A percentile compares a stretch with the other conserved stretches of the same genome.
Evolutionary conservation across 2,113 vertebrate genomes (phyloP).

Genomic region (Acrocephalus arundinaceus): DNA sequence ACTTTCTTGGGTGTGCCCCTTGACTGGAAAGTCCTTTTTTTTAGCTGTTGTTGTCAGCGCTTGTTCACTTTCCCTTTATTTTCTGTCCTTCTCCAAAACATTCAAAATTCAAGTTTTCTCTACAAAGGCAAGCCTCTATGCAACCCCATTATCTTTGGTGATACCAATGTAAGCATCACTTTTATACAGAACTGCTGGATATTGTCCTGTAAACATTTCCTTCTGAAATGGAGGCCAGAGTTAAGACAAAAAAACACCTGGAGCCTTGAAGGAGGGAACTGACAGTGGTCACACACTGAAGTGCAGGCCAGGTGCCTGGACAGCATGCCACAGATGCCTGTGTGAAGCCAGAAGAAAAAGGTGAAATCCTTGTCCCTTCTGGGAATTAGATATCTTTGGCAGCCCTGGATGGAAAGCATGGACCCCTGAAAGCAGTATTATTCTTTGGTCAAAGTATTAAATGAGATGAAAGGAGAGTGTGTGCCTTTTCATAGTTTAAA

Average conservation of each 20-base stretch:
- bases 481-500: not conserved
- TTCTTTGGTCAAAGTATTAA: not conserved
- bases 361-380: not conserved
- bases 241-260: not conserved
- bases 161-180: not conserved
- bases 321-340: accelerated
- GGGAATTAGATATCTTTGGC: not conserved
- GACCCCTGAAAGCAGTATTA: not conserved
- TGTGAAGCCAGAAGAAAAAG: not conserved
- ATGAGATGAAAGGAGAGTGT: not conserved
- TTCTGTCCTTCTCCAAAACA: not conserved
- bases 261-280: not conserved
- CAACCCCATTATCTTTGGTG: not conserved
- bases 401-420: not conserved
- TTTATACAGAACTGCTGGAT: not conserved
- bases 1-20: not conserved
- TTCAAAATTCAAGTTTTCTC: not conserved
- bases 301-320: not conserved
- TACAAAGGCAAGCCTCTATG: not conserved
- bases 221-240: not conserved
- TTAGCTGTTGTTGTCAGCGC: not conserved
- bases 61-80: not conserved
- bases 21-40: not conserved
- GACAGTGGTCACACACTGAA: not conserved
- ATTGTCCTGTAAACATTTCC: not conserved